Percentiles rank a stretch among this genome's conserved stretches.
These are phyloP conservation scores for Drosophila parabipectinata DNA, from an alignment of 1,140 invertebrate genomes.

Conservation along the genomic window DNA sequence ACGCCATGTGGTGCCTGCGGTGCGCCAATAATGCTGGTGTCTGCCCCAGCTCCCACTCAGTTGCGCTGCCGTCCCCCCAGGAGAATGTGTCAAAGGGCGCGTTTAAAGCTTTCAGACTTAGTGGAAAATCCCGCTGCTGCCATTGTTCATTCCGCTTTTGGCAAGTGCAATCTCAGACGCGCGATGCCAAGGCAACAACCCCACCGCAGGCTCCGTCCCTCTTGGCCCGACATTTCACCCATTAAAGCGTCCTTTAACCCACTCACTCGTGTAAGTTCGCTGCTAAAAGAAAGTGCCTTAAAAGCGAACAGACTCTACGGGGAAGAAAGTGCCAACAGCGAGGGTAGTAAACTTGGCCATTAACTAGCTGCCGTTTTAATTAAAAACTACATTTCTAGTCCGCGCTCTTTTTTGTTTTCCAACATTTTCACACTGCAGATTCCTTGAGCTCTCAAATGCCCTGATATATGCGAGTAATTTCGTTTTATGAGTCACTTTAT, in stretches of 20 bases:
- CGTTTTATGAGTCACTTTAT: conserved; percentile 53
- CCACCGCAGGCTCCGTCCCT: background rate
- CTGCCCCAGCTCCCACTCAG: conserved; percentile 6
- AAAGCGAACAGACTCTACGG: background rate
- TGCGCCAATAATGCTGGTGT: conserved; percentile 52
- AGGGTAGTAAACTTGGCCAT: conserved; percentile 44
- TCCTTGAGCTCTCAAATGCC: conserved; percentile 57
- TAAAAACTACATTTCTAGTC: conserved; percentile 69
- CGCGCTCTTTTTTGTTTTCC: conserved; percentile 17
- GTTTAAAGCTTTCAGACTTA: conserved; percentile 65
- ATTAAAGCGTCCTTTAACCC: conserved; percentile 23
- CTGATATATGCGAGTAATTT: conserved; percentile 67
- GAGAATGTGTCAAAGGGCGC: conserved; percentile 49
- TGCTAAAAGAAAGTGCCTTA: conserved; percentile 9
- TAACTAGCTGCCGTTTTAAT: conserved; percentile 71
- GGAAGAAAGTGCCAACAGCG: conserved; percentile 58
- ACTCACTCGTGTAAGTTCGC: conserved; percentile 52
- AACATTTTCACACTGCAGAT: conserved; percentile 27
- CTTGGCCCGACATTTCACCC: background rate
- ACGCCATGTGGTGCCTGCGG: conserved; percentile 67
- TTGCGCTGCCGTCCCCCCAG: background rate
- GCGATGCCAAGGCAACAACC: conserved; percentile 21
- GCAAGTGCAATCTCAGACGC: conserved; percentile 49
- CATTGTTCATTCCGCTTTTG: conserved; percentile 66
- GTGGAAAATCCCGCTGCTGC: conserved; percentile 54